Evolutionary conservation across 2,888 invertebrate genomes (phyloP).

Genomic region (Caenorhabditis sulstoni): DNA sequence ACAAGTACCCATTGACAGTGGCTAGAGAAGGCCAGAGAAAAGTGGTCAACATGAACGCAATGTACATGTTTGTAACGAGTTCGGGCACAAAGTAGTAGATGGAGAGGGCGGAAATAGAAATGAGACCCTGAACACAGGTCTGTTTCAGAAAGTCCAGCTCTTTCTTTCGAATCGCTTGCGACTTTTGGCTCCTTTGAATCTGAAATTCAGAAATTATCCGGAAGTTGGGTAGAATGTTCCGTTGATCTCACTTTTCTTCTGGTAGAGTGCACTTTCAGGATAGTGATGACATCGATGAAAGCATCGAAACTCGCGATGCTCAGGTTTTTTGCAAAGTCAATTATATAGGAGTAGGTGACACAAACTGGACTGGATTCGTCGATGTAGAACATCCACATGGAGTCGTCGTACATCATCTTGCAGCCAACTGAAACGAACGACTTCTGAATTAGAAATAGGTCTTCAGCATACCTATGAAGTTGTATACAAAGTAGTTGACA

Average conservation of each 20-base stretch:
- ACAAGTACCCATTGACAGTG: not conserved
- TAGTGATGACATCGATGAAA: conserved; percentile 1
- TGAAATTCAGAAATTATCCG: conserved; percentile 1
- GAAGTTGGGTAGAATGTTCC: not conserved
- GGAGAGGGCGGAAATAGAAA: not conserved
- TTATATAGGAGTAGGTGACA: not conserved
- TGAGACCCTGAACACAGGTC: not conserved
- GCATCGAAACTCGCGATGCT: not conserved
- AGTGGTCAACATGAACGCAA: conserved; percentile 1
- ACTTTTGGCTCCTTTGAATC: not conserved
- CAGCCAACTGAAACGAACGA: not conserved
- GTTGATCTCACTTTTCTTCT: not conserved
- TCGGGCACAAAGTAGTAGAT: not conserved
- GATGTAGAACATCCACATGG: conserved; percentile 10
- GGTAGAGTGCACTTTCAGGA: not conserved
- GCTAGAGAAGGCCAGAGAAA: not conserved
- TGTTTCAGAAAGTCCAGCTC: conserved; percentile 14
- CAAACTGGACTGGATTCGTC: not conserved
- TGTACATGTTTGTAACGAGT: not conserved
- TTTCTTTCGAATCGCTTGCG: conserved; percentile 1
- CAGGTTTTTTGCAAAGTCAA: conserved; percentile 1
- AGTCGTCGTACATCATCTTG: conserved; percentile 1
- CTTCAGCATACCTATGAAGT: not conserved
- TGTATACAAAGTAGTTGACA: not conserved
- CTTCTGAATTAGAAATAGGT: not conserved